Evolutionary conservation across 2,888 invertebrate species (phyloP).

Genomic region (Nemoura dubitans): DNA sequence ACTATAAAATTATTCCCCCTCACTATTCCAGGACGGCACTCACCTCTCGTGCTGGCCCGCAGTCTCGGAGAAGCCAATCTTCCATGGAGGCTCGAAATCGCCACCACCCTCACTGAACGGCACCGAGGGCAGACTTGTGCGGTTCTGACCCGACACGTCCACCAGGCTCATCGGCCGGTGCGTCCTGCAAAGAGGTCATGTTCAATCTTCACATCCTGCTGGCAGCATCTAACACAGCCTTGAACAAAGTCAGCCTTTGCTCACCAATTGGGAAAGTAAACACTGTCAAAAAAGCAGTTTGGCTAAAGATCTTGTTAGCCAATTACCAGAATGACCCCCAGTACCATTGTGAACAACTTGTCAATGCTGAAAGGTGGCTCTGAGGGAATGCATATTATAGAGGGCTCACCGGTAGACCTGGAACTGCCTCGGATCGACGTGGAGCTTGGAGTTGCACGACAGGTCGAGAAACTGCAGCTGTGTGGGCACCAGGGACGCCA

Average conservation of each 20-base stretch:
- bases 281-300: no score
- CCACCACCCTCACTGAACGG: constrained; percentile 63
- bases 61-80: constrained; percentile 85
- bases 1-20: no score
- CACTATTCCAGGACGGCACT: constrained; percentile 35
- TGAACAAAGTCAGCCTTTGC: no score
- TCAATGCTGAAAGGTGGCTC: no score
- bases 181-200: constrained; percentile 55
- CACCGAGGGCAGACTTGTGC: constrained; percentile 70
- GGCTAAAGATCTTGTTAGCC: no score
- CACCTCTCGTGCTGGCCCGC: constrained; percentile 74
- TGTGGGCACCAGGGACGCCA: constrained; percentile 75
- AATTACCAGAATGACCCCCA: background rate
- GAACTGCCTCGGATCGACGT: constrained; percentile 85
- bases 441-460: constrained; percentile 82
- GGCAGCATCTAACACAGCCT: no score
- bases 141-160: constrained; percentile 84
- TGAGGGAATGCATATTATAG: no score
- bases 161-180: constrained; percentile 83
- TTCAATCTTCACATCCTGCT: background rate
- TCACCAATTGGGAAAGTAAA: no score
- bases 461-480: constrained; percentile 86
- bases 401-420: constrained; percentile 71
- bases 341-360: no score
- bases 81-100: constrained; percentile 77